A percentile compares a stretch with the other conserved stretches of the same genome.
phyloP scores from a whole-genome alignment of 2,113 vertebrate genomes.

The Erinaceus europaeus region DNA sequence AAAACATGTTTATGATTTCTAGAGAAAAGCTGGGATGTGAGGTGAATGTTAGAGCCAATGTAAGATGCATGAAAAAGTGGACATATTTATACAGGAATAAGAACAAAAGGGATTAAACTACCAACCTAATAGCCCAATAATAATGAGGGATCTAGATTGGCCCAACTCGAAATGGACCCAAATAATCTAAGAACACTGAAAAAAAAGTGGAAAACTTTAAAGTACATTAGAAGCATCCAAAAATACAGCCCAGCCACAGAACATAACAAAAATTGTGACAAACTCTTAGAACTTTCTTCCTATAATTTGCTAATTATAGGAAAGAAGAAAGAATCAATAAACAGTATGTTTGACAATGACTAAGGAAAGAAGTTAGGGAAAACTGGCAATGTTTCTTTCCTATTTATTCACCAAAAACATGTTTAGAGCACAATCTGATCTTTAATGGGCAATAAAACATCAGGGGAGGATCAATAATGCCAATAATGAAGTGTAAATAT shows the following conservation, averaged over 20 bases:
- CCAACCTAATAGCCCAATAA: background rate
- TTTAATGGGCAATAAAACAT: background rate
- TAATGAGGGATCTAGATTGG: background rate
- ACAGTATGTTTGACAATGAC: background rate
- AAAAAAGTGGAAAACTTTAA: background rate
- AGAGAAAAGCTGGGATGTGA: background rate
- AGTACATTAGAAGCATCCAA: background rate
- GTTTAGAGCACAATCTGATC: background rate
- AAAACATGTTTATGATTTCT: background rate
- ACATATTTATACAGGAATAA: background rate
- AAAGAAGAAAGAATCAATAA: background rate
- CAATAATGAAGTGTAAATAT: background rate
- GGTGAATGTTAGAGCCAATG: background rate
- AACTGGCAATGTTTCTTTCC: background rate
- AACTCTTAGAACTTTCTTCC: background rate
- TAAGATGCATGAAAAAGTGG: background rate
- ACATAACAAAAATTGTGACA: background rate
- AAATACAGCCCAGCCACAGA: background rate
- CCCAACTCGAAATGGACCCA: background rate
- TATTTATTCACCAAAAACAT: background rate
- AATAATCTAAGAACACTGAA: background rate
- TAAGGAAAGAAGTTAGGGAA: background rate
- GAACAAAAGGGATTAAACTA: background rate
- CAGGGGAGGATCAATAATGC: background rate
- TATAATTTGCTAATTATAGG: background rate